phyloP scores from a whole-genome alignment of 2,797 vertebrate species.

The Trematomus bernacchii region DNA sequence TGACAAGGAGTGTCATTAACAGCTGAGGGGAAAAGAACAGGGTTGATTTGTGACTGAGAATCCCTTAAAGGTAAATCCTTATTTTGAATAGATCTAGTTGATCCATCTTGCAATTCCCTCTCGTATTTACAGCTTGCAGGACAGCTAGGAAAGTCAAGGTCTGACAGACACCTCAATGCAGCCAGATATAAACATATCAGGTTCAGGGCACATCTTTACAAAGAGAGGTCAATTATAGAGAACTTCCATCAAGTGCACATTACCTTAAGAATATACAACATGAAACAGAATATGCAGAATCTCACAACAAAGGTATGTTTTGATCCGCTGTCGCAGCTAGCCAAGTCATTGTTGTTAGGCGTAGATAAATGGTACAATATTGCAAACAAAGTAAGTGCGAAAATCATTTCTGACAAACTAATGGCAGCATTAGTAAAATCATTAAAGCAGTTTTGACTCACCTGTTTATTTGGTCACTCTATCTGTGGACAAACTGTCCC shows the following conservation, averaged over 20 bases:
- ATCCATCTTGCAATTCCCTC: conserved; percentile 12
- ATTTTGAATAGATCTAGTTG: conserved; percentile 11
- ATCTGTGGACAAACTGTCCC: conserved; percentile 81
- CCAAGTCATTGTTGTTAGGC: background rate
- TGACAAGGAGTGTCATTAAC: conserved; percentile 11
- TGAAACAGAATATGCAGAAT: conserved; percentile 1
- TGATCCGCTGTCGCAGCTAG: conserved; percentile 1
- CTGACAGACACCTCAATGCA: background rate
- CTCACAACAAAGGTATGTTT: background rate
- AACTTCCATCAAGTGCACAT: background rate
- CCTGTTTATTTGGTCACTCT: conserved; percentile 73
- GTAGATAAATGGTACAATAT: conserved; percentile 2
- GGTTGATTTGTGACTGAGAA: conserved; percentile 36
- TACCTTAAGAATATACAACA: conserved; percentile 19
- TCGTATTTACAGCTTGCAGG: conserved; percentile 4
- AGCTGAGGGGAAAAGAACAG: conserved; percentile 41
- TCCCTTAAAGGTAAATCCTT: conserved; percentile 21
- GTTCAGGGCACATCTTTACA: background rate
- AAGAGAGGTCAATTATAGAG: background rate
- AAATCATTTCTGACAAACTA: conserved; percentile 13
- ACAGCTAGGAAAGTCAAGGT: background rate
- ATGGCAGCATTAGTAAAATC: conserved; percentile 19
- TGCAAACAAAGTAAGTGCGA: conserved; percentile 35
- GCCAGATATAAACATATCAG: background rate
- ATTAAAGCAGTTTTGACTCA: conserved; percentile 65